These are phyloP conservation scores for Gymnopithys bicolor DNA, from an alignment of 2,797 vertebrate genomes.

Conservation along the genomic window DNA sequence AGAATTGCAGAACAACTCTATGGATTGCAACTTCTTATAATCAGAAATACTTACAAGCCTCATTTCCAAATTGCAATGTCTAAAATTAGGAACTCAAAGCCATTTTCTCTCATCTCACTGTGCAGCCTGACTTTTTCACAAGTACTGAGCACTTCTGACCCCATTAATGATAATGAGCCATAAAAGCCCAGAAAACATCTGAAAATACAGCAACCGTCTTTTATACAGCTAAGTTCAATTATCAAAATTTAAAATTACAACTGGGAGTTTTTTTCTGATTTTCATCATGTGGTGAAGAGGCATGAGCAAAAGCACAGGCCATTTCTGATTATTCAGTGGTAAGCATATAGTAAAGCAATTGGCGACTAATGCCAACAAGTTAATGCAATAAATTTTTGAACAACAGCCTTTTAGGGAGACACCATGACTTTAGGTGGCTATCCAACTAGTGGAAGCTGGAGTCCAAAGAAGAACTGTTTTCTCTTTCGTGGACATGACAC, in stretches of 20 bases:
- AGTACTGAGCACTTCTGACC: background rate
- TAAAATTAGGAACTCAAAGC: background rate
- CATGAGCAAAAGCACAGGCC: background rate
- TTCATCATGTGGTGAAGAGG: fast-evolving
- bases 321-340: background rate
- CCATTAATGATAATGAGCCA: background rate
- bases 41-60: background rate
- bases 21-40: background rate
- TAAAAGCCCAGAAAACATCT: background rate
- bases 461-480: background rate
- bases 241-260: background rate
- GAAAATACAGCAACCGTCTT: background rate
- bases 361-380: background rate
- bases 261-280: background rate
- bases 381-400: background rate
- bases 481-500: background rate
- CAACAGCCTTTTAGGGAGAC: background rate
- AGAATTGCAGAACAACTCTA: background rate
- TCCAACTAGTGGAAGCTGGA: background rate
- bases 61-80: background rate
- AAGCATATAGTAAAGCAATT: background rate
- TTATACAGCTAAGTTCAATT: background rate
- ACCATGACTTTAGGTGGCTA: background rate
- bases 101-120: background rate
- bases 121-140: background rate